Evolutionary conservation across 92 coral and sea anemone genomes (phyloP), one percentile per base, ranked within the genome.

Genomic region (Anthopleura xanthogrammica): DNA sequence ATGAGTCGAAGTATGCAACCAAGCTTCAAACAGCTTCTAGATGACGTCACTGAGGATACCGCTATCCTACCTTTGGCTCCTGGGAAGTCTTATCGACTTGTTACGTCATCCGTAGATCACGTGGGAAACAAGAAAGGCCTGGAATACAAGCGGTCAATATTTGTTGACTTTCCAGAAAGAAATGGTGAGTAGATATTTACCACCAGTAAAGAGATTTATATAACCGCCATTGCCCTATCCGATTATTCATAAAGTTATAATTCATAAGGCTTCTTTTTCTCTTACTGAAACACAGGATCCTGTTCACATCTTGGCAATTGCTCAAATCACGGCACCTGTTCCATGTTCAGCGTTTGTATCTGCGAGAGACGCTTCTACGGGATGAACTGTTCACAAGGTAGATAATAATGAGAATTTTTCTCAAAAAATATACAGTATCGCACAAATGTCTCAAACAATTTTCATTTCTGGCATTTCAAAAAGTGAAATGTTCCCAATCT

Each of bases 301-400:
- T 91, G 94, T 80, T 85, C 72, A 17, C 85, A 85, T 7, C 84
- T 86, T 43, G 83, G 86, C 56, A 88, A 91, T 81, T 91, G 94
- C 78, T 91, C 94, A 5, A 78, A 82, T 46, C 90, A 54, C 12
- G 94, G 94, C 23, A 89, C 83, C 20, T 91, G 94, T 82, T 72
- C 94, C 17, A 76, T 86, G 17, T 85, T 88, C 73, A 86, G 80
- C 52, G 73, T 91, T 62, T 91, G 94, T 62, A 80, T 80, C 65
- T 91, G 94, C 57, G 76, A 83, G 52, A 52, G 41, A 58, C 84
- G 90, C n/a, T 86, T 57, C 60, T 91, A 88, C 48, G 94, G 92
- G 1, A 41, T 79, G 16, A 88, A 89, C 83, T 91, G 94, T 66
- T 86, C 82, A 39, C 86, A 79, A 40, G 92, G 94, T 91, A 88